phyloP scores from a whole-genome alignment of 2,113 vertebrate genomes.

The Accipiter cooperii region DNA sequence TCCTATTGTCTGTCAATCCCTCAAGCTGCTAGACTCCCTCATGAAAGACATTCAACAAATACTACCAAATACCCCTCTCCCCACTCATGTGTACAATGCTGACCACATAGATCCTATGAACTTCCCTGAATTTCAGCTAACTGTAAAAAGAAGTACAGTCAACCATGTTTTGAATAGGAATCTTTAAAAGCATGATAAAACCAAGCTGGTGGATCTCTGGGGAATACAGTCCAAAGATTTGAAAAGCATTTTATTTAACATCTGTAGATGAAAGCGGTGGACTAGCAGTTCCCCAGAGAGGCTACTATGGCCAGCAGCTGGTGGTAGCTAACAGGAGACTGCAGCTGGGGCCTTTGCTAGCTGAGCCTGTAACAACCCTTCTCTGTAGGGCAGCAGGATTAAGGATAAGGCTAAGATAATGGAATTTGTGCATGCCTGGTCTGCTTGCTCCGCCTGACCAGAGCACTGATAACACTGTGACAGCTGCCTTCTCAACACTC shows the following conservation, averaged over 20 bases:
- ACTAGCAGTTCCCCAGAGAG: conserved; percentile 48
- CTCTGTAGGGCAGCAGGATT: conserved; percentile 59
- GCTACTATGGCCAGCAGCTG: conserved; percentile 24
- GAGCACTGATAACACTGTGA: conserved; percentile 35
- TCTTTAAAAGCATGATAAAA: background rate
- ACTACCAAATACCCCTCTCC: background rate
- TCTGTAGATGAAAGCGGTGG: conserved; percentile 56
- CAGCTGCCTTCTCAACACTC: conserved; percentile 57
- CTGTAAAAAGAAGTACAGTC: background rate
- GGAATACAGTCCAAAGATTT: background rate
- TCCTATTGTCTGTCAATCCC: conserved; percentile 6
- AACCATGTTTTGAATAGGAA: background rate
- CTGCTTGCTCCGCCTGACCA: conserved; percentile 48
- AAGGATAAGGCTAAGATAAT: conserved; percentile 63
- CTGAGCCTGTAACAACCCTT: background rate
- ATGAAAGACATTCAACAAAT: conserved; percentile 27
- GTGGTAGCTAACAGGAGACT: conserved; percentile 43
- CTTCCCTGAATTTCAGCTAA: background rate
- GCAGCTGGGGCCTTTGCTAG: conserved; percentile 59
- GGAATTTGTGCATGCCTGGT: conserved; percentile 58
- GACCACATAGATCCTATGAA: background rate
- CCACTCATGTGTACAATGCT: background rate
- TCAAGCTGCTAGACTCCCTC: background rate
- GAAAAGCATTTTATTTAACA: conserved; percentile 54
- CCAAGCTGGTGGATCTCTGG: background rate